A percentile compares a stretch with the other conserved stretches of the same genome.
phyloP scores from a whole-genome alignment of 2,113 vertebrate genomes.

The Pongo abelii region DNA sequence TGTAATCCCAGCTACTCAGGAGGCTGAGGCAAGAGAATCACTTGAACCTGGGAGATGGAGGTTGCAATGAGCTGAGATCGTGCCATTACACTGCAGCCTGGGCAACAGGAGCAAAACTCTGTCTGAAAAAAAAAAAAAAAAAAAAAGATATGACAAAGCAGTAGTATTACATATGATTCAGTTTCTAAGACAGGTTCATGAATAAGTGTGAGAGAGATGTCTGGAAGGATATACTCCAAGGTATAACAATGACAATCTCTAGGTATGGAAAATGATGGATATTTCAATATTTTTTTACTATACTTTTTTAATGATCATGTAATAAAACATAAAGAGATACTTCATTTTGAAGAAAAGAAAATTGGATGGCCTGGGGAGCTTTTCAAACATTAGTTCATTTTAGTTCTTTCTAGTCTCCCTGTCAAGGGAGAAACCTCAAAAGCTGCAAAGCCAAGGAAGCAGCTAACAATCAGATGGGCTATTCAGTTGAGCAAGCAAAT shows the following conservation, averaged over 20 bases:
- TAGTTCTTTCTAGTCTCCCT: neutral
- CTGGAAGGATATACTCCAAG: neutral
- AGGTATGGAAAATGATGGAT: neutral
- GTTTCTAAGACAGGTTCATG: neutral
- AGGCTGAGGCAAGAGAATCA: too few species aligned
- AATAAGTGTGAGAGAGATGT: neutral
- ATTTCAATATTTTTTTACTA: neutral
- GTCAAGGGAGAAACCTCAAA: neutral
- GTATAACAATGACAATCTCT: neutral
- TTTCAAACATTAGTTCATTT: neutral
- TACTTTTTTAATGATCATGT: neutral
- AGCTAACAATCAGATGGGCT: neutral
- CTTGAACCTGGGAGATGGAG: too few species aligned
- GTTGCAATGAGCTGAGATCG: too few species aligned
- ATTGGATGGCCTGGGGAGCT: neutral
- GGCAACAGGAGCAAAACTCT: too few species aligned
- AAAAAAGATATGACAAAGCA: neutral
- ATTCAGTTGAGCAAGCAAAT: neutral
- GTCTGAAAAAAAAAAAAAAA: too few species aligned
- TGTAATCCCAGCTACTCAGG: too few species aligned
- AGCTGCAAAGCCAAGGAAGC: neutral
- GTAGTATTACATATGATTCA: neutral
- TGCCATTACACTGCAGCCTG: too few species aligned
- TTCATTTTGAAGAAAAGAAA: constrained; percentile 34
- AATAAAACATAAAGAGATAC: neutral